Evolutionary conservation across 2,797 vertebrate species (phyloP), one percentile per base, ranked within the genome.

Genomic region (Arrhamphus sclerolepis): DNA sequence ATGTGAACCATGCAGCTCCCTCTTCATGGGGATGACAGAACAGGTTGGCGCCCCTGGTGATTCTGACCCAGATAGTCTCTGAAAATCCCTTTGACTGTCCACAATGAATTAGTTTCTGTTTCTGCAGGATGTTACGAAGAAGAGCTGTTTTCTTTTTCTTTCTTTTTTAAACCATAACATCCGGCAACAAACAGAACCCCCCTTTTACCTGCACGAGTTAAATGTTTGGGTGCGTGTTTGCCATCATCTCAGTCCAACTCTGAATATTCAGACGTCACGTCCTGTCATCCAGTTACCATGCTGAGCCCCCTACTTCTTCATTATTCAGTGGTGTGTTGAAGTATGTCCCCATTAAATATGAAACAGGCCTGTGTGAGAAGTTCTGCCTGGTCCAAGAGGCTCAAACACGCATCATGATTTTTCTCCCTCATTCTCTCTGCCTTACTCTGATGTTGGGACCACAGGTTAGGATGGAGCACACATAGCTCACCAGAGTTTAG

Each of bases 261-360:
- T n/a, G n/a, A n/a, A n/a, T 68, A 26, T 73, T 80, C 66, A 70
- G 51, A 42, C 61, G 39, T 78, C 61, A 46, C 51, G 41, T 76
- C 58, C 26, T 19, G 76, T 85, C 68, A 56, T 55, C 42, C 18
- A 4, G 34, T 38, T 38, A 60, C 56, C 1, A 52, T n/a, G 46
- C 55, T 53, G 73, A 77, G 63, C 61, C 59, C 63, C 43, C 3
- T 1, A 57, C 70, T 52, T 70, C 66, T 90, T 72, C 80, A 89
- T 90, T 85, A 89, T 91, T 90, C 84, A 90, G 80, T 56, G 68
- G 69, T 80, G 70, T 84, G 83, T 78, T 77, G 61, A 87, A 89
- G 85, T 89, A 70, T 73, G 78, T 81, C 81, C 75, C 73, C 75
- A 88, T 91, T 80, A 85, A 90, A 89, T 68, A 85, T 90, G 62